Evolutionary conservation across 1,140 invertebrate genomes (phyloP), one percentile per base, ranked within the genome.

Genomic region (Drosophila asahinai): DNA sequence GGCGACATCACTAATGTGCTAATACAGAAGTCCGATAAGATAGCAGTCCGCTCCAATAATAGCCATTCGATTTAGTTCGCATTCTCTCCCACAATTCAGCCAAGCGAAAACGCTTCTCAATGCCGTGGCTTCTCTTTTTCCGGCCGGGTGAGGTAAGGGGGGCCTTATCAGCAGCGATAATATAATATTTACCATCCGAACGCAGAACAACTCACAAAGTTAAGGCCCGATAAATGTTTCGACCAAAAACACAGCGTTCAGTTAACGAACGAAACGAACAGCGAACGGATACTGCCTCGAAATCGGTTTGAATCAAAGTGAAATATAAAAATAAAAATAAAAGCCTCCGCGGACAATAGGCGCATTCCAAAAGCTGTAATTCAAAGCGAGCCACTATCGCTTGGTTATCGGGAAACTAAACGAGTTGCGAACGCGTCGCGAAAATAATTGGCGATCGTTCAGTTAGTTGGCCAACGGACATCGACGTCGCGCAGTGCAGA

Each of bases 231-330:
- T 83, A 77, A 48, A 64, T 68, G 87, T 38, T 90, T 78, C 78
- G 78, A 63, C 36, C 83, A 75, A 76, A 71, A 55, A 33, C 45
- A 17, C 42, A 17, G 48, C 33, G 54, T 80, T 87, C 78, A 89
- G 86, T 89, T 75, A 65, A 58, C 78, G 80, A 89, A 89, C 84
- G 84, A 89, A 81, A 84, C 84, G 84, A 89, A 89, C 49, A 84
- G 74, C 86, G 81, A 89, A 81, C 86, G 74, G 81, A 89, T 76
- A 75, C 66, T 67, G 65, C 55, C 77, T 72, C 47, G 54, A 30
- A 38, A 55, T 38, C 14, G 33, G 8, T 33, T 5, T 15, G n/a
- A 47, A 72, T 25, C 65, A 9, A 71, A 58, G 17, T 12, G 43
- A 33, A 51, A 45, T 61, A 58, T 48, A 65, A 61, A 70, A 43